phyloP scores from a whole-genome alignment of 2,797 vertebrate genomes.

The Sebastes trivittatus region DNA sequence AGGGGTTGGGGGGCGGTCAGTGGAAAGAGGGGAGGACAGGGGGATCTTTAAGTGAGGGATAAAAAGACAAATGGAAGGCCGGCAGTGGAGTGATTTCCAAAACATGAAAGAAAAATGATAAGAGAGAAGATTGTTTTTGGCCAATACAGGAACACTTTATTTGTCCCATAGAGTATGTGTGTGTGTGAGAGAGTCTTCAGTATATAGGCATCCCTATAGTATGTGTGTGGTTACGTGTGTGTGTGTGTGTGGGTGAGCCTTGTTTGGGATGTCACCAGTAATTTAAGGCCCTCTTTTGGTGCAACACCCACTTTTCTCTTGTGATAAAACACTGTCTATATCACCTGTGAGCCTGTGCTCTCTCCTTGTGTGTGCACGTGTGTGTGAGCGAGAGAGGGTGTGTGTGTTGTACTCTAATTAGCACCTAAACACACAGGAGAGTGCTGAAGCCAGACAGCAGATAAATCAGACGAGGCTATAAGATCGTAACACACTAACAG shows the following conservation, averaged over 20 bases:
- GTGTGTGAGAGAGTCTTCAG: conserved; percentile 9
- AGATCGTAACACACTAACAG: conserved; percentile 68
- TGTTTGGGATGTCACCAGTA: conserved; percentile 76
- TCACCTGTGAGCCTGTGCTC: conserved; percentile 53
- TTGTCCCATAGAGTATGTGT: conserved; percentile 1
- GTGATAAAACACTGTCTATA: conserved; percentile 77
- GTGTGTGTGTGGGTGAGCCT: conserved; percentile 39
- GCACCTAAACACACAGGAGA: conserved; percentile 81
- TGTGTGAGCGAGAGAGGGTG: conserved; percentile 25
- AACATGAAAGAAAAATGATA: conserved; percentile 39
- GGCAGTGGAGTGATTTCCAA: conserved; percentile 20
- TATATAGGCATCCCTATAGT: conserved; percentile 8
- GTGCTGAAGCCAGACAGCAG: conserved; percentile 74
- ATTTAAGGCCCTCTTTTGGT: conserved; percentile 77
- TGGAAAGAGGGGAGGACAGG: conserved; percentile 6
- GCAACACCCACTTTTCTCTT: conserved; percentile 73
- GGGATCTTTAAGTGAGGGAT: conserved; percentile 39
- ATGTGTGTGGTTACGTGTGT: neutral
- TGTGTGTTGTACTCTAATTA: conserved; percentile 77
- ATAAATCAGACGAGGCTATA: conserved; percentile 79
- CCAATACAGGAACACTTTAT: conserved; percentile 16
- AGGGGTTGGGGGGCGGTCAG: neutral
- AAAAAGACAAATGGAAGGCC: conserved; percentile 43
- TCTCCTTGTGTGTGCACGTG: conserved; percentile 2
- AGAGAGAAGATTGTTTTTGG: conserved; percentile 19